Percentiles rank a stretch among this genome's conserved stretches.
Evolutionary conservation across 1,140 invertebrate genomes (phyloP).

Genomic region (Ctenoplectra terminalis): DNA sequence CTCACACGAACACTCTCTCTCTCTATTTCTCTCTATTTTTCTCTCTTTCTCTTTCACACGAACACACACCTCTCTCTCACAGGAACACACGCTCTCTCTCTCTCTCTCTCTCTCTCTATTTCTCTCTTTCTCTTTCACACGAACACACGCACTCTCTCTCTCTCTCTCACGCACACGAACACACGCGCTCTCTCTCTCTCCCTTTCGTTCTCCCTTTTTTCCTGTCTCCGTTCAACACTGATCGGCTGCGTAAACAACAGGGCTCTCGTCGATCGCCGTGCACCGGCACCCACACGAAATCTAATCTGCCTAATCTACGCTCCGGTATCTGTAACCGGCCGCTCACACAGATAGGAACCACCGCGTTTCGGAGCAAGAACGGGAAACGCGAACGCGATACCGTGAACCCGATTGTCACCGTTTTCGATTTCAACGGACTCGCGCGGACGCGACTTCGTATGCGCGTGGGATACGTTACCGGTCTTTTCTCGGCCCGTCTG

Average conservation of each 20-base stretch:
- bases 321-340: conserved; percentile 38
- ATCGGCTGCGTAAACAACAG: conserved; percentile 34
- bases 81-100: too few species aligned
- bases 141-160: too few species aligned
- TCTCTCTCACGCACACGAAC: too few species aligned
- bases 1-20: too few species aligned
- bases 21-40: too few species aligned
- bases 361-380: neutral
- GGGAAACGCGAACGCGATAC: conserved; percentile 19
- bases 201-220: too few species aligned
- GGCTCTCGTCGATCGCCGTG: conserved; percentile 11
- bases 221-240: too few species aligned
- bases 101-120: too few species aligned
- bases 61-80: too few species aligned
- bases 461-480: conserved; percentile 32
- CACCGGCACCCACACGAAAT: conserved; percentile 49
- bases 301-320: conserved; percentile 66
- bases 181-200: too few species aligned
- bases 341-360: conserved; percentile 5
- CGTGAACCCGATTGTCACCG: conserved; percentile 42
- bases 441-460: neutral
- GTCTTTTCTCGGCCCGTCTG: neutral
- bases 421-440: conserved; percentile 6
- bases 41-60: too few species aligned
- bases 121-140: too few species aligned